Percentiles rank a stretch among this genome's conserved stretches.
Conservation (phyloP, 2,113 vertebrate genomes). For the Ovis canadensis region DNA sequence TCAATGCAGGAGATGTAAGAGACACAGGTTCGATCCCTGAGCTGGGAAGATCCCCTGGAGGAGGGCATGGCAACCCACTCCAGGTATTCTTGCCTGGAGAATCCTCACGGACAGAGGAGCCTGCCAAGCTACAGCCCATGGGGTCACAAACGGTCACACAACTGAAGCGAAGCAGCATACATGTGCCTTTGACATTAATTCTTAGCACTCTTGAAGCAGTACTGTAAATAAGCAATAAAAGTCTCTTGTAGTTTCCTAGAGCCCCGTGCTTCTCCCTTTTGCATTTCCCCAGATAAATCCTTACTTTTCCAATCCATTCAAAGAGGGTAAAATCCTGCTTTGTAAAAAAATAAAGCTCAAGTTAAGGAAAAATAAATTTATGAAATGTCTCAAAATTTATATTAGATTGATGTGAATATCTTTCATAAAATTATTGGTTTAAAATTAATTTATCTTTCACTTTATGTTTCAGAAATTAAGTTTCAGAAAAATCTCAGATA, state of each 20-base stretch:
- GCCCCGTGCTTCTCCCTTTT: neutral
- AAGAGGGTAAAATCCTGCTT: neutral
- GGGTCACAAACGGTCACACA: too few relatives aligned
- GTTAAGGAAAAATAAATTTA: neutral
- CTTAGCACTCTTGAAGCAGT: neutral
- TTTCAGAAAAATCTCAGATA: neutral
- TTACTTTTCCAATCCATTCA: neutral
- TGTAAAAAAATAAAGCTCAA: neutral
- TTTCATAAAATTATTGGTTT: neutral
- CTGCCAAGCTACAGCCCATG: too few relatives aligned
- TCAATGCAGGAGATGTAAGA: too few relatives aligned
- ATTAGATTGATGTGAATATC: neutral
- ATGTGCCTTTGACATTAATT: neutral
- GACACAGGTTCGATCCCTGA: too few relatives aligned
- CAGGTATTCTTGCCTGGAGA: too few relatives aligned
- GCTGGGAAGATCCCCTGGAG: too few relatives aligned
- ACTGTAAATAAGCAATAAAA: neutral
- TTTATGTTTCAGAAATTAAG: neutral
- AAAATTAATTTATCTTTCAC: neutral
- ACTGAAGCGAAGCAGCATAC: too few relatives aligned
- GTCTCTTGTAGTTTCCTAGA: neutral
- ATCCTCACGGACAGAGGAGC: too few relatives aligned
- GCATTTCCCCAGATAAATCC: neutral
- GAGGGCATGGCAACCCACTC: too few relatives aligned
- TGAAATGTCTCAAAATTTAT: neutral